Evolutionary conservation across 1,140 invertebrate species (phyloP).

Genomic region (Calosoma granatense): DNA sequence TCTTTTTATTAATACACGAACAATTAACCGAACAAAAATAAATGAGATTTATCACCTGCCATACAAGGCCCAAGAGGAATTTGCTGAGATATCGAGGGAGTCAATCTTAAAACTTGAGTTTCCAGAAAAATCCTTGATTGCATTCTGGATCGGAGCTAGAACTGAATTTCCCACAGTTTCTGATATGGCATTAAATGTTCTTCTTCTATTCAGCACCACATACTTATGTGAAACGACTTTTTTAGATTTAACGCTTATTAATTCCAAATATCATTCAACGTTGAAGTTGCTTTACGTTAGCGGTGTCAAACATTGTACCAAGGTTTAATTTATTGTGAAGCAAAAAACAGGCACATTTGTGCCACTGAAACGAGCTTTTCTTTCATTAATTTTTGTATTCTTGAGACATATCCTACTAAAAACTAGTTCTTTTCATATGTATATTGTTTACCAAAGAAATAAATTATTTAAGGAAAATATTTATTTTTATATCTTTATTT

Average conservation of each 20-base stretch:
- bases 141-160: conserved; percentile 17
- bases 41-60: not conserved
- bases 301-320: conserved; percentile 10
- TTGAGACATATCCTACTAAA: too few relatives aligned
- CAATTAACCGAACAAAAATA: conserved; percentile 17
- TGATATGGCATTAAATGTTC: conserved; percentile 13
- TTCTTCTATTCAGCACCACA: conserved; percentile 20
- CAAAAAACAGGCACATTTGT: conserved; percentile 3
- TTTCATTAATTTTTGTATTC: conserved; percentile 16
- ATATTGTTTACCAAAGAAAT: too few relatives aligned
- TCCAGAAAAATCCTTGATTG: conserved; percentile 5
- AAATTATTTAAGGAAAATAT: too few relatives aligned
- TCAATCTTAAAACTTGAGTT: conserved; percentile 18
- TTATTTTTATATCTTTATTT: too few relatives aligned
- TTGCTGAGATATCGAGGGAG: conserved; percentile 19
- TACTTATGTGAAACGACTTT: conserved; percentile 22
- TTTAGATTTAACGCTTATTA: conserved; percentile 21
- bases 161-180: conserved; percentile 17
- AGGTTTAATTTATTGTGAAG: conserved; percentile 21
- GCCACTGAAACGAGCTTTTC: conserved; percentile 16
- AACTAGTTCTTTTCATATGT: too few relatives aligned
- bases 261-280: conserved; percentile 21
- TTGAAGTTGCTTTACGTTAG: conserved; percentile 19
- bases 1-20: conserved; percentile 15
- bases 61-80: conserved; percentile 15